Base-by-base conservation (phyloP, 2,888 invertebrate genomes). In the Sarcophaga variegata region DNA sequence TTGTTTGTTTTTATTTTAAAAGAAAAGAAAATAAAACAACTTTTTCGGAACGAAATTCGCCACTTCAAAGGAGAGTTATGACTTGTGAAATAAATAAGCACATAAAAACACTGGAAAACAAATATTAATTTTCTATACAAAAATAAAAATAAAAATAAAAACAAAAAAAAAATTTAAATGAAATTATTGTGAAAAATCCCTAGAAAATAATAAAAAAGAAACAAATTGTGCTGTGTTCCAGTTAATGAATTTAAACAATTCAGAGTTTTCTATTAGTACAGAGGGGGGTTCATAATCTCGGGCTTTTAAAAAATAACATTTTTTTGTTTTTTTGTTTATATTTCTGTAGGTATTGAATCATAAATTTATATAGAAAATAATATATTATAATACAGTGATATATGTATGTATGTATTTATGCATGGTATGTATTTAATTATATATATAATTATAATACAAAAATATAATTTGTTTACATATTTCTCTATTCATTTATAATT, bases 191-290 rank as follows among this genome's bases (percentile, higher is more conserved):
- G 54, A 17, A 54, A 54, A 54, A 54, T 22, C 47, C 62, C n/a
- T 45, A 20, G 3, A 49, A 17, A 54, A 67, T 8, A 54, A 67
- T 4, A 49, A 69, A 69, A 27, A 14, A 67, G 10, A 37, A 49
- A 25, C 66, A 69, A 60, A 47, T 54, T 83, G 67, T 25, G 49
- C 64, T 82, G 59, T 82, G 87, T 87, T 87, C 84, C 87, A 87
- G 81, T 87, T 87, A 79, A 70, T 87, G 87, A 82, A 82, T 78
- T 82, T 87, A 72, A 84, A 87, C 87, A 87, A 84, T 87, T 79
- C 81, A 76, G 1, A 37, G 22, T 22, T 62, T 69, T 45, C 59
- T 59, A 45, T 83, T 76, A 59, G 45, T 17, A 14, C 54, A 5
- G 4, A 0, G 54, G 11, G 11, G 10, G 10, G 17, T 14, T 54